phyloP scores from a whole-genome alignment of 2,113 vertebrate species.

The Thalassarche chlororhynchos region DNA sequence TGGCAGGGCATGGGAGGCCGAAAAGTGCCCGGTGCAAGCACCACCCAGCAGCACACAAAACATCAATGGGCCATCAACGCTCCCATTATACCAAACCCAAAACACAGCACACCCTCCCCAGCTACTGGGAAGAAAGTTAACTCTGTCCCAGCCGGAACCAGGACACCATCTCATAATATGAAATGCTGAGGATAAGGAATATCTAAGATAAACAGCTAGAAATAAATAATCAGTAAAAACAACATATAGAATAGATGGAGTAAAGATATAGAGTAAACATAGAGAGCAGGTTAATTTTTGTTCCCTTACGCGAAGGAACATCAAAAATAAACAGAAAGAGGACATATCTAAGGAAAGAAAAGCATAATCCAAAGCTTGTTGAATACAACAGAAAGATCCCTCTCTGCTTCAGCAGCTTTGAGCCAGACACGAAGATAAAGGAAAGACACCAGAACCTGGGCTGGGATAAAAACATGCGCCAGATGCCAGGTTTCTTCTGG shows the following conservation, averaged over 20 bases:
- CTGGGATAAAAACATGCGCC: background rate
- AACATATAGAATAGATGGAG: background rate
- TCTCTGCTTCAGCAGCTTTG: background rate
- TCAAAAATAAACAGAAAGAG: background rate
- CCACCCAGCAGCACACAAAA: too few relatives aligned
- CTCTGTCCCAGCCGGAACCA: too few relatives aligned
- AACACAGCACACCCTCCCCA: too few relatives aligned
- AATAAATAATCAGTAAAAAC: slow-evolving; percentile 30
- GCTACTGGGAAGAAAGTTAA: too few relatives aligned
- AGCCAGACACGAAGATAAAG: background rate
- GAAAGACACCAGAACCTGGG: slow-evolving; percentile 1
- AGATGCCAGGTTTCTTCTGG: slow-evolving; percentile 46
- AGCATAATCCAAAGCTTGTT: background rate
- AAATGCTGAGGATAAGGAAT: slow-evolving; percentile 28
- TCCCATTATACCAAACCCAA: too few relatives aligned
- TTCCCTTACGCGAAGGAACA: background rate
- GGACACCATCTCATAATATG: background rate
- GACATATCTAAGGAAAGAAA: background rate
- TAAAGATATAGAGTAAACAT: slow-evolving; percentile 14
- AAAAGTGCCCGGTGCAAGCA: too few relatives aligned
- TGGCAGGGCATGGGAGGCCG: too few relatives aligned
- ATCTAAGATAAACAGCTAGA: slow-evolving; percentile 18
- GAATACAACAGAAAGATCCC: background rate
- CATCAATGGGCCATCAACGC: too few relatives aligned
- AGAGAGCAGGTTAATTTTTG: slow-evolving; percentile 25